Percentiles rank a stretch among this genome's conserved stretches.
Evolutionary conservation across 2,797 vertebrate species (phyloP).

Genomic region (Enteromius radiatus): DNA sequence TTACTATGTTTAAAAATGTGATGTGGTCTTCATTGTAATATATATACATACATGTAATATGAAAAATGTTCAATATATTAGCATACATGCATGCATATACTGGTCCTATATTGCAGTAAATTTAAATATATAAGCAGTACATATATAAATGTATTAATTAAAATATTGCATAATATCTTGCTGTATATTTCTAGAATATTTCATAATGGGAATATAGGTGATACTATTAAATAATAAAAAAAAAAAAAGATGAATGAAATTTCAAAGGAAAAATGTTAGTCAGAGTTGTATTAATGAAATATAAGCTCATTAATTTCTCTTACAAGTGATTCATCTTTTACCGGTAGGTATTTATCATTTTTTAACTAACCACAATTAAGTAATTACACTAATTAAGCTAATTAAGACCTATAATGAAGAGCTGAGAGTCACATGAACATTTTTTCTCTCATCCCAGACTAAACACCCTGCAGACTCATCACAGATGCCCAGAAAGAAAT

Average conservation of each 20-base stretch:
- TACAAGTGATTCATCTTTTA: constrained; percentile 67
- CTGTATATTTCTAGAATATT: not conserved
- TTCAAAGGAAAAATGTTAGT: constrained; percentile 17
- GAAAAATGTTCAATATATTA: no score
- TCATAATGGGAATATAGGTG: not conserved
- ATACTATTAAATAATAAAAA: not conserved
- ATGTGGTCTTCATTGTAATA: no score
- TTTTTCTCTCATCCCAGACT: constrained; percentile 64
- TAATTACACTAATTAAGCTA: constrained; percentile 65
- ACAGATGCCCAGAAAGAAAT: constrained; percentile 21
- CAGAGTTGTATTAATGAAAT: constrained; percentile 36
- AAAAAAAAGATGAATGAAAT: constrained; percentile 48
- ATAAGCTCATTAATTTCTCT: constrained; percentile 52
- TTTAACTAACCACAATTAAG: constrained; percentile 68
- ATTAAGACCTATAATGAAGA: constrained; percentile 66
- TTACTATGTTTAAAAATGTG: no score
- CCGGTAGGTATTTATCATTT: constrained; percentile 69
- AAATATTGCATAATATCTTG: not conserved
- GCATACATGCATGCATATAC: no score
- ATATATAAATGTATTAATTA: no score
- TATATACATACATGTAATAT: no score
- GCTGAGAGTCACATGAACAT: constrained; percentile 65
- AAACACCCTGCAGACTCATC: constrained; percentile 53
- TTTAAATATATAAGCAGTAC: no score
- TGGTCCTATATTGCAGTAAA: no score